Percentiles rank a stretch among this genome's conserved stretches.
Conservation (phyloP, 1,140 invertebrate species). For the Sycophila sp. region DNA sequence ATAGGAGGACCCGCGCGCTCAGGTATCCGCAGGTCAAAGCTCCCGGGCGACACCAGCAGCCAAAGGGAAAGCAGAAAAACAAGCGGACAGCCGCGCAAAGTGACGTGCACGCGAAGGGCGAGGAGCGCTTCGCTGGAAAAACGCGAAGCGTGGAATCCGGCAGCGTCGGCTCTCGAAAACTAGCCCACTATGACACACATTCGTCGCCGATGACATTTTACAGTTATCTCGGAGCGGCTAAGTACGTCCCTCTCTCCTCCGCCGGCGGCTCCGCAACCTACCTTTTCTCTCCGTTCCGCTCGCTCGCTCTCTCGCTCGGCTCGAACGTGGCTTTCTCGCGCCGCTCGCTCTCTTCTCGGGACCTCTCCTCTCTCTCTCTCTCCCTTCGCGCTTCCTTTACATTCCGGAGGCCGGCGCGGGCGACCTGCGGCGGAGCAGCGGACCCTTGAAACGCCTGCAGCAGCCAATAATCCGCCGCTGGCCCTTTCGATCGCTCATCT, state of each 20-base stretch:
- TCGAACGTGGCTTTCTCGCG: neutral
- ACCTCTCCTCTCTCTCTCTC: neutral
- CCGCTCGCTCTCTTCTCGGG: neutral
- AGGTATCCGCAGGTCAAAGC: too few relatives aligned
- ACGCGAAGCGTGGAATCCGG: neutral
- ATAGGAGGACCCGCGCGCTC: too few relatives aligned
- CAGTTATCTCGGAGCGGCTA: conserved; percentile 54
- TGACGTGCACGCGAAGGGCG: neutral
- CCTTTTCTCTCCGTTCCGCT: neutral
- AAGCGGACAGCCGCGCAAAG: too few relatives aligned
- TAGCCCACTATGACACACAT: conserved; percentile 52
- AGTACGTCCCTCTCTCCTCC: neutral
- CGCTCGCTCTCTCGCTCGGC: neutral
- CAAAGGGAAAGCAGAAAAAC: too few relatives aligned
- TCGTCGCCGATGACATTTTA: conserved; percentile 58
- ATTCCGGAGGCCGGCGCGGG: too few relatives aligned
- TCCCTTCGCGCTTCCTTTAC: neutral
- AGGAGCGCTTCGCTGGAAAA: too few relatives aligned
- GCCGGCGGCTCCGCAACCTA: neutral
- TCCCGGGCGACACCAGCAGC: too few relatives aligned
- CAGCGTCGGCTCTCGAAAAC: conserved; percentile 16
- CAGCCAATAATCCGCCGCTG: too few relatives aligned
- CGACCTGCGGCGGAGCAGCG: too few relatives aligned
- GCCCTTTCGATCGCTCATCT: too few relatives aligned
- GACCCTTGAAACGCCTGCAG: too few relatives aligned